Evolutionary conservation across 2,113 vertebrate species (phyloP).

Genomic region (Siniperca chuatsi): DNA sequence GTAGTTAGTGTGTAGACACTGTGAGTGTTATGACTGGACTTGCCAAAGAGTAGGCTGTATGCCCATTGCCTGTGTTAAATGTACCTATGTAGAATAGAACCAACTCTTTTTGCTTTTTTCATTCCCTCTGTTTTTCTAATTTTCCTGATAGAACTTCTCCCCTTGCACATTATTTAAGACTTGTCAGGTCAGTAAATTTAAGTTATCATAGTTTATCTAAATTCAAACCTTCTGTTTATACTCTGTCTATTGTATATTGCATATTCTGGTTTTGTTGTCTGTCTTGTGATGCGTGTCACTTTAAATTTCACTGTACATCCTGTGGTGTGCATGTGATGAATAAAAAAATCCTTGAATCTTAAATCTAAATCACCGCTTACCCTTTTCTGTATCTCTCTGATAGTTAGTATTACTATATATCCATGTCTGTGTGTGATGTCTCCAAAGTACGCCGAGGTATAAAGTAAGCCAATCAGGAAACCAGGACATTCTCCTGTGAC

Average conservation of each 20-base stretch:
- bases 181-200: neutral
- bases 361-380: neutral
- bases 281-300: neutral
- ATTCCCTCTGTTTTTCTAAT: neutral
- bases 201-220: too few relatives aligned
- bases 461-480: neutral
- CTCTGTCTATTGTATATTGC: neutral
- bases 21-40: slow-evolving; percentile 17
- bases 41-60: slow-evolving; percentile 31
- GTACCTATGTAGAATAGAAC: slow-evolving; percentile 18
- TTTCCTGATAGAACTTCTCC: neutral
- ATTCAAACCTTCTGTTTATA: neutral
- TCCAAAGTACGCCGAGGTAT: neutral
- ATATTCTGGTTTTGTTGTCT: neutral
- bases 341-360: neutral
- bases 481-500: neutral
- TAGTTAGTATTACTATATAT: neutral
- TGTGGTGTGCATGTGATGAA: neutral
- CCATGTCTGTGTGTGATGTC: neutral
- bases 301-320: neutral
- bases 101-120: neutral
- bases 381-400: neutral
- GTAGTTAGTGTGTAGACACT: slow-evolving; percentile 26
- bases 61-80: slow-evolving; percentile 28
- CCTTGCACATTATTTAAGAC: neutral